These are phyloP conservation scores for Sicus ferrugineus DNA, from an alignment of 2,888 invertebrate genomes.

Conservation along the genomic window DNA sequence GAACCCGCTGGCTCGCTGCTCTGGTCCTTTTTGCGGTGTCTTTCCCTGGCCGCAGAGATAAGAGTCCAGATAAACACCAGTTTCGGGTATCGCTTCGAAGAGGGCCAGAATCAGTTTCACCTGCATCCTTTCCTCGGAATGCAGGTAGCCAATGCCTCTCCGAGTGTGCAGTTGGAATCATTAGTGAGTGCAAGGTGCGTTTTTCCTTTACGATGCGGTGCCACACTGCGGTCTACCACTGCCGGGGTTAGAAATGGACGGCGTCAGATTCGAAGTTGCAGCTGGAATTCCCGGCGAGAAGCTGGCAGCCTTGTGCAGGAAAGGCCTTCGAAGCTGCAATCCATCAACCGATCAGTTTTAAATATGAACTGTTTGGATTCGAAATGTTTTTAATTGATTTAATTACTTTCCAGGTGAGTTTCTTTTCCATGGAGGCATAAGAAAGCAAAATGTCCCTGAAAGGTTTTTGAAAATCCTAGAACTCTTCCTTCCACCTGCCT, in stretches of 20 bases:
- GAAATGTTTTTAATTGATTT: conserved; percentile 54
- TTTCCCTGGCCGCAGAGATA: conserved; percentile 1
- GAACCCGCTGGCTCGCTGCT: background rate
- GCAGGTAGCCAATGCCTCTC: conserved; percentile 1
- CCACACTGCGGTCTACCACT: conserved; percentile 41
- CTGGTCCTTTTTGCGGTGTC: background rate
- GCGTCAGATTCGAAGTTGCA: conserved; percentile 45
- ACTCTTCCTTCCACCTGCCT: background rate
- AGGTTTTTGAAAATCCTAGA: background rate
- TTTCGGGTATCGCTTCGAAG: too few relatives aligned
- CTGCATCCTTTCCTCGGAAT: conserved; percentile 26
- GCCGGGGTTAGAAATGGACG: conserved; percentile 5
- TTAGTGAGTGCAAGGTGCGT: conserved; percentile 60
- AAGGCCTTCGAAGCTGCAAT: conserved; percentile 38
- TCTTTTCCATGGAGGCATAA: too few relatives aligned
- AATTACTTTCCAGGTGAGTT: conserved; percentile 52
- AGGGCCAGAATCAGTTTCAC: conserved; percentile 31
- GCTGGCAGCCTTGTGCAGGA: conserved; percentile 38
- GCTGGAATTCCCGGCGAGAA: conserved; percentile 49
- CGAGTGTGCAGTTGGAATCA: conserved; percentile 55
- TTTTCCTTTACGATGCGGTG: conserved; percentile 40
- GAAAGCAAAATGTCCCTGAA: too few relatives aligned
- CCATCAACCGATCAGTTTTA: conserved; percentile 45
- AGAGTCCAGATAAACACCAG: conserved; percentile 8
- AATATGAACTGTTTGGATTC: conserved; percentile 45